Base-by-base conservation (phyloP, 2,888 invertebrate species). In the Pristionchus arcanus region DNA sequence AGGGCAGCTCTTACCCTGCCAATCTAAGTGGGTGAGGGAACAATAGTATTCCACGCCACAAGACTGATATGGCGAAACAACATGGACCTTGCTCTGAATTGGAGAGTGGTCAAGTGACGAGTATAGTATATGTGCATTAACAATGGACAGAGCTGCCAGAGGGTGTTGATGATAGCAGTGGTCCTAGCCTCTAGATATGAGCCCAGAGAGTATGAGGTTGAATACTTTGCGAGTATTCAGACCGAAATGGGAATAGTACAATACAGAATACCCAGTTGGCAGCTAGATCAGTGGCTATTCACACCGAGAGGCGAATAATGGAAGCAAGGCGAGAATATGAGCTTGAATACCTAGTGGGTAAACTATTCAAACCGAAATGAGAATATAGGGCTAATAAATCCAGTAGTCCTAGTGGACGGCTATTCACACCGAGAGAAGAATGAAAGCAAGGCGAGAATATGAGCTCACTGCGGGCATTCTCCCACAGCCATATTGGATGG, bases 401-500 rank as follows among this genome's bases (percentile, higher is more conserved):
- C 13, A 11, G 3, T 0, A 49, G 42, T 9, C 42, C 13, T 49
- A 49, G 42, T 49, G 42, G 42, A 9, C 42, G 34, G 0, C 74
- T 74, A 74, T 74, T 74, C 74, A 74, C 74, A 34, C 74, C 9
- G 19, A 34, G 74, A 7, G 37, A 37, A 37, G 21, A 15, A 37
- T 9, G 37, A 74, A 21, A 34, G 37, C 3, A 21, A 15, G 21
- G 15, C 74, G 37, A 37, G 9, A 21, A 71, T 71, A 74, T 74
- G 37, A 74, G 74, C 34, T 28, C 59, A 28, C 28, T 13, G 13
- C 68, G 63, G 63, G 63, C 37, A 74, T 74, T 74, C 74, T 74
- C 74, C 74, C 74, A 74, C 74, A 21, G 74, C 74, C 74, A 74
- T 74, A 74, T 74, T 74, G 74, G 74, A 74, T 74, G 68, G 28